A percentile compares a stretch with the other conserved stretches of the same genome.
phyloP scores from a whole-genome alignment of 2,888 invertebrate species.

The Agrochola macilenta region DNA sequence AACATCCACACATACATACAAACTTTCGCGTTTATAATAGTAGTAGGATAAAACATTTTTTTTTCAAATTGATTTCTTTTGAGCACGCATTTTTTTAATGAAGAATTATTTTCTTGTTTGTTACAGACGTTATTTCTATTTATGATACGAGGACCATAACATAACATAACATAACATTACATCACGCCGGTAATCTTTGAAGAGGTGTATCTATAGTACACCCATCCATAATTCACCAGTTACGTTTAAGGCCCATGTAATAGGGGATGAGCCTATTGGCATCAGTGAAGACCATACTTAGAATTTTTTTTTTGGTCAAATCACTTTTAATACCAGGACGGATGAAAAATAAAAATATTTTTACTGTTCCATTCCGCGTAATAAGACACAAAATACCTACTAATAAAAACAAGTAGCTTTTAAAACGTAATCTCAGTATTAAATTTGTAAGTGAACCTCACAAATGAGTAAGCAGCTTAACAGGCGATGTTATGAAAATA shows the following conservation, averaged over 20 bases:
- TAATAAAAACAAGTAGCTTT: slow-evolving; percentile 60
- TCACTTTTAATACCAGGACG: not conserved
- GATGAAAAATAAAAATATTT: slow-evolving; percentile 20
- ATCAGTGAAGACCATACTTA: not conserved
- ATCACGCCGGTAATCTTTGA: no score
- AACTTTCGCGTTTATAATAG: no score
- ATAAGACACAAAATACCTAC: slow-evolving; percentile 50
- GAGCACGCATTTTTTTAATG: no score
- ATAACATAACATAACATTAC: no score
- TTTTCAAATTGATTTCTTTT: not conserved
- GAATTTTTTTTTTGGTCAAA: slow-evolving; percentile 2
- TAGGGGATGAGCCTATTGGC: no score
- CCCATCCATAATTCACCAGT: no score
- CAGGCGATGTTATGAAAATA: slow-evolving; percentile 53
- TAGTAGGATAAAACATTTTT: not conserved
- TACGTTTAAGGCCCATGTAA: no score
- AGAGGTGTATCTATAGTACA: no score
- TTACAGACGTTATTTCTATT: not conserved
- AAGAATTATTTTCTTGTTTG: not conserved
- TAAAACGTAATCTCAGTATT: slow-evolving; percentile 54
- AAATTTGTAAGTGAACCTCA: slow-evolving; percentile 52
- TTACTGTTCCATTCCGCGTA: slow-evolving; percentile 23
- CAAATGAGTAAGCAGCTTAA: slow-evolving; percentile 60
- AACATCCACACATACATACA: no score
- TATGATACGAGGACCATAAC: not conserved